phyloP scores from a whole-genome alignment of 2,888 invertebrate species.

The Globia sparganii region DNA sequence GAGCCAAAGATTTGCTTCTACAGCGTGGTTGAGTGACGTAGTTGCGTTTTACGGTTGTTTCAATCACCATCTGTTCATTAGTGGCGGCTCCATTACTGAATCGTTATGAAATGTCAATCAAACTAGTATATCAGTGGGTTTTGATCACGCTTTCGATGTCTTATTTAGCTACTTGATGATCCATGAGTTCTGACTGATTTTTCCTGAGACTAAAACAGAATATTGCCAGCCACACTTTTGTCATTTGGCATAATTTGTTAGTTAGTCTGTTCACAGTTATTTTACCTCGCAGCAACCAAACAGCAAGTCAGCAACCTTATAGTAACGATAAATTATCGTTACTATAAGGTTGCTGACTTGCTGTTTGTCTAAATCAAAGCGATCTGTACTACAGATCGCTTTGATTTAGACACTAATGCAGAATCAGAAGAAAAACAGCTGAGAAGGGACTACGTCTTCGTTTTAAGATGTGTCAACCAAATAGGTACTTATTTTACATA shows the following conservation, averaged over 20 bases:
- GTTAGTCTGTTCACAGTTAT: not conserved
- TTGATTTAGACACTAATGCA: not conserved
- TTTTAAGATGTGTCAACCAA: not conserved
- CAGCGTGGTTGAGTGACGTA: constrained; percentile 30
- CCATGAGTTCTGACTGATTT: not conserved
- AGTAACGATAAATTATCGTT: not conserved
- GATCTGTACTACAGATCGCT: too few relatives aligned
- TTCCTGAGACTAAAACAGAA: not conserved
- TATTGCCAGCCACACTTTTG: not conserved
- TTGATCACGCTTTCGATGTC: not conserved
- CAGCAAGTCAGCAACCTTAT: not conserved
- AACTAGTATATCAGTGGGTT: not conserved
- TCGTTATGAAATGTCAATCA: constrained; percentile 16
- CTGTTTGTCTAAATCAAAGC: too few relatives aligned
- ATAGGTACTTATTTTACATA: not conserved
- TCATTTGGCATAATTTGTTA: not conserved
- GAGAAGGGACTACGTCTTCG: not conserved
- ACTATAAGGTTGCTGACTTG: too few relatives aligned
- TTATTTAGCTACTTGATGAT: not conserved
- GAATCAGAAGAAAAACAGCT: not conserved
- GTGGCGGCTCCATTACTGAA: constrained; percentile 8
- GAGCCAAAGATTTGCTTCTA: constrained; percentile 14
- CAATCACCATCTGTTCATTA: constrained; percentile 27
- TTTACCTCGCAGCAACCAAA: not conserved
- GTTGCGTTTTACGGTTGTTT: constrained; percentile 11